phyloP scores from a whole-genome alignment of 2,888 invertebrate genomes.

The Trachelus tabidus region DNA sequence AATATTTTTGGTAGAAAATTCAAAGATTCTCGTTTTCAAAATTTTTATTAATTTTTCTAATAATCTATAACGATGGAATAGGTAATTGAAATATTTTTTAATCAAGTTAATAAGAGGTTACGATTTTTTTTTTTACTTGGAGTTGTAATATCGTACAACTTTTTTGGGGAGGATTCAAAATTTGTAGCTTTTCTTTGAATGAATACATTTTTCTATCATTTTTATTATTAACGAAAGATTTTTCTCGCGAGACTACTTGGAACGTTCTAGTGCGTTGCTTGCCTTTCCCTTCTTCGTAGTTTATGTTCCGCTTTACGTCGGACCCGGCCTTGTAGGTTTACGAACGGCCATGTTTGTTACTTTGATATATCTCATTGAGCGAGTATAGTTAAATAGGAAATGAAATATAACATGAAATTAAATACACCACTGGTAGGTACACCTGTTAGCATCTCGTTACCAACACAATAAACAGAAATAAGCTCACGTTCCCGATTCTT shows the following conservation, averaged over 20 bases:
- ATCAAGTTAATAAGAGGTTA: background rate
- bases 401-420: background rate
- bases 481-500: background rate
- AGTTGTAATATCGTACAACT: background rate
- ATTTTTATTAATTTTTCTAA: background rate
- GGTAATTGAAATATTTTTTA: background rate
- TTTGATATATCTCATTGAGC: background rate
- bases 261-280: conserved; percentile 2
- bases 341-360: background rate
- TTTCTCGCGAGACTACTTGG: background rate
- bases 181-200: background rate
- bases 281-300: conserved; percentile 6
- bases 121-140: background rate
- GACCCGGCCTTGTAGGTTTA: conserved; percentile 4
- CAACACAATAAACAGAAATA: background rate
- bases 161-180: background rate
- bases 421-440: background rate
- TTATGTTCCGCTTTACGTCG: conserved; percentile 3
- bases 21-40: background rate
- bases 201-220: background rate
- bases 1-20: background rate
- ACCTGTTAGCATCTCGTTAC: background rate
- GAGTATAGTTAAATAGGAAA: background rate
- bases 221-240: background rate
- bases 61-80: background rate